Percentiles rank a stretch among this genome's conserved stretches.
phyloP scores from a whole-genome alignment of 2,797 vertebrate species.

The Anomalospiza imberbis region DNA sequence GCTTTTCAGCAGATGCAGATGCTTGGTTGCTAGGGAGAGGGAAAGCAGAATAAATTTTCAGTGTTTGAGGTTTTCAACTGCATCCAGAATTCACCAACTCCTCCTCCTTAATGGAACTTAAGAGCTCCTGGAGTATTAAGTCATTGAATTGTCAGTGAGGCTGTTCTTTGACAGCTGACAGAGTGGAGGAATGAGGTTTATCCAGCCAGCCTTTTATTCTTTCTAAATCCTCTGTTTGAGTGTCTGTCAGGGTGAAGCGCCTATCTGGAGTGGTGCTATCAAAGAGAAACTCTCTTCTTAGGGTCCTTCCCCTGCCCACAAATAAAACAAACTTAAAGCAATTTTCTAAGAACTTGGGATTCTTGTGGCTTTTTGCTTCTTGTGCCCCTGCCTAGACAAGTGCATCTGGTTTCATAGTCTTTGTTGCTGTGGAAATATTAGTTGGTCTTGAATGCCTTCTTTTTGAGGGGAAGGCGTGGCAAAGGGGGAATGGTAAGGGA shows the following conservation, averaged over 20 bases:
- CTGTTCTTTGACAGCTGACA: constrained; percentile 63
- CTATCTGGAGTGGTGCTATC: constrained; percentile 59
- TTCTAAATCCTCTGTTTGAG: constrained; percentile 53
- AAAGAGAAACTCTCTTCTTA: constrained; percentile 58
- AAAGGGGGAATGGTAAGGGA: neutral
- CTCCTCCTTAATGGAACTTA: constrained; percentile 51
- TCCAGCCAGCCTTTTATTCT: constrained; percentile 67
- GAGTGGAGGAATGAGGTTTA: constrained; percentile 56
- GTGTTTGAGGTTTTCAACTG: constrained; percentile 22
- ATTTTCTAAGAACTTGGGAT: neutral
- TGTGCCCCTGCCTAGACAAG: neutral
- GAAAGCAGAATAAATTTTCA: constrained; percentile 29
- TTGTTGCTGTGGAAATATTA: neutral
- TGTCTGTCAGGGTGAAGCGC: constrained; percentile 49
- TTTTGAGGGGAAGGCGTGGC: neutral
- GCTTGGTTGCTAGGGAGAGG: constrained; percentile 7
- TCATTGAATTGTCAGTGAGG: constrained; percentile 56
- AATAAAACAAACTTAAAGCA: neutral
- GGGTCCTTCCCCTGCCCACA: neutral
- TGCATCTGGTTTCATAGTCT: neutral
- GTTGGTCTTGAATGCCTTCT: neutral
- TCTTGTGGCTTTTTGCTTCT: neutral
- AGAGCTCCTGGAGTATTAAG: constrained; percentile 65
- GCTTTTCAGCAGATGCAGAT: neutral
- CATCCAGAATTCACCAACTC: constrained; percentile 36